A percentile compares a stretch with the other conserved stretches of the same genome.
Conservation (phyloP, 2,797 vertebrate genomes). For the Knipowitschia caucasica region DNA sequence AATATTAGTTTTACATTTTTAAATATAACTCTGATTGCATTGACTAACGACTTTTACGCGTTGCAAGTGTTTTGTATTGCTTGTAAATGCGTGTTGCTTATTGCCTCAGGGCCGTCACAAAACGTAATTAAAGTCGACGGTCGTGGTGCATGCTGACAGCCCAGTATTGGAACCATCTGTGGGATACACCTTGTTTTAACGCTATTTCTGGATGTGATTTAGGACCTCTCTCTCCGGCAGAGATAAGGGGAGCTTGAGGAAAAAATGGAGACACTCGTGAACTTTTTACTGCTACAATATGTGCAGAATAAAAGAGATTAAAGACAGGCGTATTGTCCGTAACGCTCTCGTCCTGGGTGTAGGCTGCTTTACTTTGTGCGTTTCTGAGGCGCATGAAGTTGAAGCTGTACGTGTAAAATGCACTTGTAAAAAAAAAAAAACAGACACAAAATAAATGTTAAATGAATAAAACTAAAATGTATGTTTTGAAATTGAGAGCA, state of each 20-base stretch:
- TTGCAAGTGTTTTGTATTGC: not conserved
- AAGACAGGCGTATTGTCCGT: slow-evolving; percentile 17
- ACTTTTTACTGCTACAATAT: slow-evolving; percentile 20
- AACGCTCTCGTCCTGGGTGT: not conserved
- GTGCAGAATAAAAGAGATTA: slow-evolving; percentile 22
- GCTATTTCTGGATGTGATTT: slow-evolving; percentile 29
- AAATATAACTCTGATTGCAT: not conserved
- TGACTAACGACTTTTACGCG: not conserved
- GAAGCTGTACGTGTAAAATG: not conserved
- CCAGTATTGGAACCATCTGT: slow-evolving; percentile 45
- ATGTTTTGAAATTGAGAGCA: too few species aligned
- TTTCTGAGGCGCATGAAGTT: slow-evolving; percentile 4
- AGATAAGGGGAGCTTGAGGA: slow-evolving; percentile 17
- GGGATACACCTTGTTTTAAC: slow-evolving; percentile 15
- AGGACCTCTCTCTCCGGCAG: slow-evolving; percentile 3
- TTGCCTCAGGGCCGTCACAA: slow-evolving; percentile 10
- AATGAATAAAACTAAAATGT: too few species aligned
- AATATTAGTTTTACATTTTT: too few species aligned
- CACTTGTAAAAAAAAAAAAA: not conserved
- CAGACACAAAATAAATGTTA: too few species aligned
- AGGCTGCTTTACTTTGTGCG: slow-evolving; percentile 1
- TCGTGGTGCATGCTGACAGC: slow-evolving; percentile 41
- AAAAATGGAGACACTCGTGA: slow-evolving; percentile 30
- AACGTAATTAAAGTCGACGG: slow-evolving; percentile 22
- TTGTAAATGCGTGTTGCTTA: not conserved